phyloP scores from a whole-genome alignment of 2,888 invertebrate genomes.

The Eulithis prunata region DNA sequence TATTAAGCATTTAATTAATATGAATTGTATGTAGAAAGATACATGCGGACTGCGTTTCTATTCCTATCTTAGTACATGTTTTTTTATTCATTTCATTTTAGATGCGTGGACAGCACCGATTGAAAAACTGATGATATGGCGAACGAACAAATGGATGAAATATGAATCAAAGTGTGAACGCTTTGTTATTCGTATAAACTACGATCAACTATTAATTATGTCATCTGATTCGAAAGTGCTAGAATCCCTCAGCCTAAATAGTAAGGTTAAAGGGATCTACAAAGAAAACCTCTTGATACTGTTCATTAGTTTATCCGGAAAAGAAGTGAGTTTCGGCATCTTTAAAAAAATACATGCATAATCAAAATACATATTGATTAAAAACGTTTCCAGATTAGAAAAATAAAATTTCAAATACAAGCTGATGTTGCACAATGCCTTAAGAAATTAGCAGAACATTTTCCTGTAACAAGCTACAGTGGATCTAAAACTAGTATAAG shows the following conservation, averaged over 20 bases:
- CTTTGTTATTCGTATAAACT: slow-evolving; percentile 53
- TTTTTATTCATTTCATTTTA: slow-evolving; percentile 23
- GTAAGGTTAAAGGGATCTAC: slow-evolving; percentile 69
- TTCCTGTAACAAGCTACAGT: slow-evolving; percentile 60
- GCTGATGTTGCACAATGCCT: slow-evolving; percentile 50
- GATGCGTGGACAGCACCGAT: slow-evolving; percentile 56
- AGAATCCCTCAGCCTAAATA: slow-evolving; percentile 64
- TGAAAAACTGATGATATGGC: slow-evolving; percentile 69
- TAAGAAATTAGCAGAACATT: slow-evolving; percentile 54
- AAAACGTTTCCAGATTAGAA: slow-evolving; percentile 56
- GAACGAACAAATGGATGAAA: slow-evolving; percentile 58
- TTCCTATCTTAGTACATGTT: too few species aligned
- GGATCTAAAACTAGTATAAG: slow-evolving; percentile 34
- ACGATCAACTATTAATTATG: slow-evolving; percentile 68
- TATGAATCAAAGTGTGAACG: slow-evolving; percentile 48
- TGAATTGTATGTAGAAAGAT: too few species aligned
- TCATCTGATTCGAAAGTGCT: slow-evolving; percentile 58
- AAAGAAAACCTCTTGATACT: slow-evolving; percentile 69
- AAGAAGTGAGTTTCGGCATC: slow-evolving; percentile 55
- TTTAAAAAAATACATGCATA: too few species aligned
- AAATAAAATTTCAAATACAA: slow-evolving; percentile 71
- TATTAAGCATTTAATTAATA: too few species aligned
- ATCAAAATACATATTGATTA: too few species aligned
- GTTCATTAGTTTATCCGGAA: slow-evolving; percentile 48
- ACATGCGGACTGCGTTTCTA: too few species aligned